Conservation (phyloP, 2,888 invertebrate genomes). For the Noctua fimbriata region DNA sequence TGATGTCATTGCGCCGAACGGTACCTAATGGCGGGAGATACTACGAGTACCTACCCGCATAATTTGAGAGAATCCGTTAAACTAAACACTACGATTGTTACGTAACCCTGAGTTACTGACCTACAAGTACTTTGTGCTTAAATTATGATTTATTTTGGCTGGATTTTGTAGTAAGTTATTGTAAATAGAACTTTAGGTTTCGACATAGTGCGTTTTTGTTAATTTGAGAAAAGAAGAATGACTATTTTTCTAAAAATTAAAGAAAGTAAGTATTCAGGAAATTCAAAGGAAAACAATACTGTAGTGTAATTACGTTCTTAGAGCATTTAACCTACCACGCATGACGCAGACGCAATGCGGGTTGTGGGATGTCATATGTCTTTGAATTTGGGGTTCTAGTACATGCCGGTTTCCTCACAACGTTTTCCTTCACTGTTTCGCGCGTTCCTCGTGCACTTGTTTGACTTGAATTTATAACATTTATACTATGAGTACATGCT, state of each 20-base stretch:
- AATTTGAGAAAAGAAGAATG: too few relatives aligned
- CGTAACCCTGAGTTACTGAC: slow-evolving; percentile 56
- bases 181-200: background rate
- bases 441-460: background rate
- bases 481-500: too few relatives aligned
- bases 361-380: background rate
- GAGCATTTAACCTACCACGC: background rate
- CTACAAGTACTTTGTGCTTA: slow-evolving; percentile 28
- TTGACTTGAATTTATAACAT: too few relatives aligned
- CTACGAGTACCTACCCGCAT: slow-evolving; percentile 43
- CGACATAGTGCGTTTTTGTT: too few relatives aligned
- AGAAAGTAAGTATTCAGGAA: background rate
- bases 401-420: background rate
- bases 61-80: slow-evolving; percentile 60
- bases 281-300: background rate
- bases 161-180: background rate
- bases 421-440: background rate
- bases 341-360: background rate
- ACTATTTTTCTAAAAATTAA: background rate
- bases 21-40: slow-evolving; percentile 64
- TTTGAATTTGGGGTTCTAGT: background rate
- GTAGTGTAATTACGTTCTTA: background rate
- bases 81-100: slow-evolving; percentile 46
- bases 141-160: slow-evolving; percentile 11
- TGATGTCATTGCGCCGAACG: slow-evolving; percentile 73